Evolutionary conservation across 2,113 vertebrate genomes (phyloP).

Genomic region (Cyprinus carpio): DNA sequence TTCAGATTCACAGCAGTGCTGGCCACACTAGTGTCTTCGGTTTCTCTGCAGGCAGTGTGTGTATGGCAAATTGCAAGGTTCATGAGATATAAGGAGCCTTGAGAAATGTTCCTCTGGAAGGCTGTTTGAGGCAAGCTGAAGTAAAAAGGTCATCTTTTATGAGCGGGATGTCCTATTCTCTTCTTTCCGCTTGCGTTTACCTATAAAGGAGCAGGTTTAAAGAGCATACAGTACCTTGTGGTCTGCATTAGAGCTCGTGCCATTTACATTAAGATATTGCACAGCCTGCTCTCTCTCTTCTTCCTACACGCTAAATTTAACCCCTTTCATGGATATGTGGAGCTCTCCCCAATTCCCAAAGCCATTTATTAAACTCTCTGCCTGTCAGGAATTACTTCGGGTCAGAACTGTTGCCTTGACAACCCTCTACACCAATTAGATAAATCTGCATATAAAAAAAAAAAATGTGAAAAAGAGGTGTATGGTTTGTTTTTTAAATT

Average conservation of each 20-base stretch:
- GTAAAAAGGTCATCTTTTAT: constrained; percentile 31
- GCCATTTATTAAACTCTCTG: constrained; percentile 76
- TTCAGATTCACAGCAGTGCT: not conserved
- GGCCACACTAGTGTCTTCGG: not conserved
- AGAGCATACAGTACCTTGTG: constrained; percentile 4
- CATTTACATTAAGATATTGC: constrained; percentile 41
- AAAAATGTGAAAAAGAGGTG: constrained; percentile 1
- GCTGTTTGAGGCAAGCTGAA: not conserved
- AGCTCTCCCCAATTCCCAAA: constrained; percentile 75
- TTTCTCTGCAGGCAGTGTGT: not conserved
- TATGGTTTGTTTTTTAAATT: constrained; percentile 37
- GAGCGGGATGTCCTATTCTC: not conserved
- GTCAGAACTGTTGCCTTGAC: constrained; percentile 69
- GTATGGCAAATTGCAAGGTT: constrained; percentile 24
- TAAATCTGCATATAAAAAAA: constrained; percentile 62
- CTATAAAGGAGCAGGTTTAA: not conserved
- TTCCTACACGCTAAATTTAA: constrained; percentile 69
- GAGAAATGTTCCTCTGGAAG: not conserved
- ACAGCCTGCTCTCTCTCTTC: constrained; percentile 38
- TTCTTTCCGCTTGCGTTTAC: not conserved
- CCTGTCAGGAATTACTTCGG: constrained; percentile 71
- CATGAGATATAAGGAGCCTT: constrained; percentile 18
- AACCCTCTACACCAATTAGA: constrained; percentile 70
- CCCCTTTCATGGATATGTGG: constrained; percentile 66
- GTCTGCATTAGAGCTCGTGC: constrained; percentile 9